Conservation (phyloP, 2,797 vertebrate species). For the Cuculus canorus region DNA sequence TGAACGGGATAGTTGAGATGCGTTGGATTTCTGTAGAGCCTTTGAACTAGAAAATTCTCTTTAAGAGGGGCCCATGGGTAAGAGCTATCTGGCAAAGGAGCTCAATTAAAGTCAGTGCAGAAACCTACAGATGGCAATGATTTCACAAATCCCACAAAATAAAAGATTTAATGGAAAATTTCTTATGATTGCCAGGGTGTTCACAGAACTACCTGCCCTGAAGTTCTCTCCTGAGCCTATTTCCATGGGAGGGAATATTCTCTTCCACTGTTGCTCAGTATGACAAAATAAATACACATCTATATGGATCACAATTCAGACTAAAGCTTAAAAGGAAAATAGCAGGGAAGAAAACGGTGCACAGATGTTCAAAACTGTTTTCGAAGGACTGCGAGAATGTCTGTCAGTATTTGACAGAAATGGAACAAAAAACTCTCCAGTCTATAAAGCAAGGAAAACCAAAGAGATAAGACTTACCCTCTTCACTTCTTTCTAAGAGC, state of each 20-base stretch:
- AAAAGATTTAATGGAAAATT: not conserved
- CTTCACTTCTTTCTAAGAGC: not conserved
- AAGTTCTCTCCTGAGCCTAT: not conserved
- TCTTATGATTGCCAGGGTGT: not conserved
- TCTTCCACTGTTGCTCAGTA: not conserved
- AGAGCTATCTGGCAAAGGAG: not conserved
- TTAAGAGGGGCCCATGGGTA: not conserved
- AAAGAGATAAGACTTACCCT: too few relatives aligned
- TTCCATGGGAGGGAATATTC: not conserved
- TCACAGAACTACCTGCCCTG: not conserved
- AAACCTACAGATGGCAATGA: not conserved
- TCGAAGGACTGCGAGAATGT: not conserved
- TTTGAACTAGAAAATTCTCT: not conserved
- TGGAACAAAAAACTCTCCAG: not conserved
- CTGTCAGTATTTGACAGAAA: not conserved
- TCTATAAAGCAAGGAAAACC: not conserved
- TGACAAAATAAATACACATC: not conserved
- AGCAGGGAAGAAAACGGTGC: not conserved
- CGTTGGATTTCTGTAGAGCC: not conserved
- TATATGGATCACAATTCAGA: not conserved
- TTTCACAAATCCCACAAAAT: accelerated
- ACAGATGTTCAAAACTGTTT: not conserved
- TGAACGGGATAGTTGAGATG: not conserved
- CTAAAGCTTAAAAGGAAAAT: not conserved
- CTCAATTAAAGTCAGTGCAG: not conserved